Base-by-base conservation (phyloP, 2,113 vertebrate genomes). In the Echinops telfairi region DNA sequence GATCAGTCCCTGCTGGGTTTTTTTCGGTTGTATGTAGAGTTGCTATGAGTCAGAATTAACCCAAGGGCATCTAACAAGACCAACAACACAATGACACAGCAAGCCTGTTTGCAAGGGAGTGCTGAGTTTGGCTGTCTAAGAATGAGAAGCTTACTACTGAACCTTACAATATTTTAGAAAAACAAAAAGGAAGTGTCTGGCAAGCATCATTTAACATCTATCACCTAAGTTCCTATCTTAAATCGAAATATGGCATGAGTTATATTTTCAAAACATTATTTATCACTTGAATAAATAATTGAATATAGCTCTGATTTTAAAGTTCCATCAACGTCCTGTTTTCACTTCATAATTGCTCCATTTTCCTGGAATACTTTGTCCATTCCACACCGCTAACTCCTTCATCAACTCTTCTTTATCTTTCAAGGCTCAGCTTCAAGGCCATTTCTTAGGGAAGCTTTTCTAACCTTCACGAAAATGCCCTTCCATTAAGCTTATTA, bases 211-310 rank as follows among this genome's bases (percentile, higher is more conserved):
- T 90, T 91, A 83, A 47, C 40, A 66, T 60, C 64, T 86, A 22
- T 75, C 23, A n/a, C 64, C 29, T 78, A 40, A 17, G 70, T 79
- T 81, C 17, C 7, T 78, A 53, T 76, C 17, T 83, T 9, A 93
- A 5, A 25, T 70, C 4, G 81, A 83, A 83, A 58, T 23, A 79
- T 68, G 22, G 19, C 10, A 25, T 89, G 9, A 10, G n/a, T 25
- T 91, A 70, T 83, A 25, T 79, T 86, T 86, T 83, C 40, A 83
- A 86, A 38, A 86, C 85, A 81, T 76, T 64, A 57, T 17, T 76
- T 70, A 8, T 71, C 47, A 84, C 60, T 89, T 86, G n/a, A 90
- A 38, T 20, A 75, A 22, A 60, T 40, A 92, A 81, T 9, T 62
- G 25, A 79, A 40, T 14, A 1, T 29, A 38, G 4, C 16, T 91